phyloP scores from a whole-genome alignment of 2,113 vertebrate species.

The Hemibates koningsi region DNA sequence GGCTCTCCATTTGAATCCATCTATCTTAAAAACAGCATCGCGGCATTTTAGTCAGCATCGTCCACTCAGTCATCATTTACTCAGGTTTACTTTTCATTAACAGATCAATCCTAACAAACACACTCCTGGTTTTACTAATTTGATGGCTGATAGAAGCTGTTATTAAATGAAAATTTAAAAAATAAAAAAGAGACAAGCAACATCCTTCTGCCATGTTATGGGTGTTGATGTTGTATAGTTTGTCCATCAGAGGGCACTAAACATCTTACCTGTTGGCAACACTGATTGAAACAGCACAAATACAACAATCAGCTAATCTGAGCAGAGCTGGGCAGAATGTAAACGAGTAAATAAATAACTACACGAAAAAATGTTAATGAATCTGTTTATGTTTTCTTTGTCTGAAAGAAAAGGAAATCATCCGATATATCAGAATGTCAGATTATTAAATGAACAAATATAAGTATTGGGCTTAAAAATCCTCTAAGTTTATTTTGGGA shows the following conservation, averaged over 20 bases:
- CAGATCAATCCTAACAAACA: background rate
- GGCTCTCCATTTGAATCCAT: background rate
- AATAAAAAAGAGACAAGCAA: background rate
- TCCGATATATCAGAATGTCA: background rate
- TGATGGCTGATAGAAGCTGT: background rate
- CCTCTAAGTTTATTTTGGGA: background rate
- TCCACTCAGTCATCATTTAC: background rate
- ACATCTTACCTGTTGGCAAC: background rate
- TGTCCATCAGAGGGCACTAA: background rate
- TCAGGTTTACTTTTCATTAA: background rate
- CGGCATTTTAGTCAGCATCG: background rate
- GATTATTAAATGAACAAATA: background rate
- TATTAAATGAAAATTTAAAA: background rate
- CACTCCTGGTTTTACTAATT: background rate
- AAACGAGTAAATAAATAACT: background rate
- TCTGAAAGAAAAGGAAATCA: background rate
- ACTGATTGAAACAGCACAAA: background rate
- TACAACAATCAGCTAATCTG: background rate
- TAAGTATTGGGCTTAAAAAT: background rate
- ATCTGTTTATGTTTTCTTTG: background rate
- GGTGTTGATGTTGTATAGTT: background rate
- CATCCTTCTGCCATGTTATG: background rate
- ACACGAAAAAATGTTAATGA: background rate
- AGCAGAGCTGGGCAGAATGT: background rate
- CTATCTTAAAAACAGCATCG: background rate